Evolutionary conservation across 2,888 invertebrate genomes (phyloP), one percentile per base, ranked within the genome.

Genomic region (Andrena dorsata): DNA sequence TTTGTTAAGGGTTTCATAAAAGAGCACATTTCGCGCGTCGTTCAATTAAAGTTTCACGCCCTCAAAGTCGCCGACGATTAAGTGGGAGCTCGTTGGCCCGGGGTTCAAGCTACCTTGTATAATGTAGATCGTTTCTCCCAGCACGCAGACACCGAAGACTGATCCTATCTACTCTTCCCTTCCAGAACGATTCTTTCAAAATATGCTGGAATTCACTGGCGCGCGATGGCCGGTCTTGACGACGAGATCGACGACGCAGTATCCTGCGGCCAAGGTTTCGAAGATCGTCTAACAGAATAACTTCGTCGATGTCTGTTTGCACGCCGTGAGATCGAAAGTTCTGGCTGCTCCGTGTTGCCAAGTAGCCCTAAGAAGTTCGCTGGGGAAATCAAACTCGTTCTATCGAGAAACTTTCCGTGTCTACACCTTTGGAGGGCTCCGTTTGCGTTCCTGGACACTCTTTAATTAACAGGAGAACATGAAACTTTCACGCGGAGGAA

Each of bases 251-350:
- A 76, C 35, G 76, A 76, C 35, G 76, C 6, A 2, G 63, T 13
- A 41, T 53, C 41, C 30, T 49, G 23, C 49, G 16, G 28, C 28
- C 63, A 3, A 23, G 2, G 1, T 23, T 8, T 13, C 26, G 77
- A 76, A 77, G 47, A 79, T 77, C 61, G 0, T 20, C 16, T 76
- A 63, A 68, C 47, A n/a, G 78, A 63, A 28, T 49, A 41, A 77
- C 53, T 77, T 69, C n/a, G 6, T 30, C 30, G 53, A n/a, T 53
- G 41, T 23, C 60, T 16, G 26, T 51, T 35, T 4, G 20, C 5
- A 2, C 35, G n/a, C 23, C 26, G 51, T 76, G 53, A 10, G 35
- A 69, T 35, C 53, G 77, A 49, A 63, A 77, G 51, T 49, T 23
- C 58, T 3, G 30, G 20, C 32, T 58, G 7, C 8, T 20, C 8